phyloP scores from a whole-genome alignment of 2,888 invertebrate genomes.

The Oxycera nigricornis region DNA sequence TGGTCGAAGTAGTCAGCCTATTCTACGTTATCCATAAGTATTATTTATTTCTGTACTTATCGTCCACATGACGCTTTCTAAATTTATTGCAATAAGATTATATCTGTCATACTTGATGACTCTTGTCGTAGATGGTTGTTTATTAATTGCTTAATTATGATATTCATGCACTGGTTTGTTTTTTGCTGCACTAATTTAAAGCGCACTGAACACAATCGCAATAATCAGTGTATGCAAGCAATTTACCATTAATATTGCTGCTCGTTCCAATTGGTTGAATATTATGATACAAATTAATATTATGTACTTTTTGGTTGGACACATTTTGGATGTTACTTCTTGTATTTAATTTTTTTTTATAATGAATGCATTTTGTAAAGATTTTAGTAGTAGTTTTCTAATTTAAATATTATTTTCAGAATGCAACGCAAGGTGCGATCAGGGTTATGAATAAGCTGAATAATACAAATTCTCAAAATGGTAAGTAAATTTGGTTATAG shows the following conservation, averaged over 20 bases:
- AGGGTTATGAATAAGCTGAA: conserved; percentile 50
- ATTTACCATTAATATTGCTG: background rate
- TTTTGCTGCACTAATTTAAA: background rate
- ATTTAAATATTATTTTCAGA: conserved; percentile 57
- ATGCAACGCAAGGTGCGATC: conserved; percentile 64
- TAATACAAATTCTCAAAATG: conserved; percentile 50
- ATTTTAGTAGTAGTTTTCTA: conserved; percentile 40
- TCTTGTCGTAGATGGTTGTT: background rate
- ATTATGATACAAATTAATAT: background rate
- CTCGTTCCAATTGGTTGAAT: background rate
- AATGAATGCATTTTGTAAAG: background rate
- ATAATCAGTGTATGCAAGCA: background rate
- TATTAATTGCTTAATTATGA: background rate
- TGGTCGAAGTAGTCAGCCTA: background rate
- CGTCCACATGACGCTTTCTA: background rate
- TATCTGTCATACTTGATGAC: background rate
- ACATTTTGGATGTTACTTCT: too few relatives aligned
- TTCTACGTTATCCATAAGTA: background rate
- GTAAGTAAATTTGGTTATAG: conserved; percentile 47
- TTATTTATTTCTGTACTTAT: background rate
- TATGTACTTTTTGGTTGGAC: background rate
- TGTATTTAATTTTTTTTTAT: background rate
- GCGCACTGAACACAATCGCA: background rate
- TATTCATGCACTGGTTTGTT: conserved; percentile 1
- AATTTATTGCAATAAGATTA: background rate